phyloP scores from a whole-genome alignment of 2,113 vertebrate genomes.

The Psammodynastes pulverulentus region DNA sequence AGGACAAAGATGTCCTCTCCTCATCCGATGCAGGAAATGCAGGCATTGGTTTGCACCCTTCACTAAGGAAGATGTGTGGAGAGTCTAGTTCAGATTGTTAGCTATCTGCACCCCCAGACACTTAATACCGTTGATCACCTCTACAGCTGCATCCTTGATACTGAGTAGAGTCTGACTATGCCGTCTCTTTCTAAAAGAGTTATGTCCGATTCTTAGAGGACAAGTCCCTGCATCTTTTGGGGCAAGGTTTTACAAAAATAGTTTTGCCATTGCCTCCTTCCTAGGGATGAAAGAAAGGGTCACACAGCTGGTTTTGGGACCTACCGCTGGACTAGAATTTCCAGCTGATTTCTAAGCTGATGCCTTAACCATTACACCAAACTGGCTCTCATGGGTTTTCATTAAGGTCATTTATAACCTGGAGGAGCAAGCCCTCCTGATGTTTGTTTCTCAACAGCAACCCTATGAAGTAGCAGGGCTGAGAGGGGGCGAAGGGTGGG shows the following conservation, averaged over 20 bases:
- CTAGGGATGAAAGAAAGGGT: neutral
- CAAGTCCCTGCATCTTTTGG: neutral
- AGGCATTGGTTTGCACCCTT: too few species aligned
- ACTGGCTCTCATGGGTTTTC: neutral
- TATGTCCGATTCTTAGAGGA: neutral
- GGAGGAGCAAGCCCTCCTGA: neutral
- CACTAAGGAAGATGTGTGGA: too few species aligned
- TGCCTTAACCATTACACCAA: neutral
- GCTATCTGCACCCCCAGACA: too few species aligned
- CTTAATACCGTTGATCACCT: too few species aligned
- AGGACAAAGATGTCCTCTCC: too few species aligned
- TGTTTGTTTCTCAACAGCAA: neutral
- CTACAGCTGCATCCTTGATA: too few species aligned
- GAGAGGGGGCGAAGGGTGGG: neutral
- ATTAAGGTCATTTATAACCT: neutral
- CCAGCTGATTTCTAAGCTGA: neutral
- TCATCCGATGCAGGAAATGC: too few species aligned
- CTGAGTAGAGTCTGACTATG: too few species aligned
- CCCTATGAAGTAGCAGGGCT: neutral
- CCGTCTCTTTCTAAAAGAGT: neutral
- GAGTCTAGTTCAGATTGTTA: too few species aligned
- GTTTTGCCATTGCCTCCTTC: neutral
- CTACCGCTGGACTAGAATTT: neutral
- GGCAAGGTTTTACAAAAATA: neutral
- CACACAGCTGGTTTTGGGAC: neutral